Evolutionary conservation across 2,888 invertebrate genomes (phyloP), one percentile per base, ranked within the genome.

Genomic region (Salticus scenicus): DNA sequence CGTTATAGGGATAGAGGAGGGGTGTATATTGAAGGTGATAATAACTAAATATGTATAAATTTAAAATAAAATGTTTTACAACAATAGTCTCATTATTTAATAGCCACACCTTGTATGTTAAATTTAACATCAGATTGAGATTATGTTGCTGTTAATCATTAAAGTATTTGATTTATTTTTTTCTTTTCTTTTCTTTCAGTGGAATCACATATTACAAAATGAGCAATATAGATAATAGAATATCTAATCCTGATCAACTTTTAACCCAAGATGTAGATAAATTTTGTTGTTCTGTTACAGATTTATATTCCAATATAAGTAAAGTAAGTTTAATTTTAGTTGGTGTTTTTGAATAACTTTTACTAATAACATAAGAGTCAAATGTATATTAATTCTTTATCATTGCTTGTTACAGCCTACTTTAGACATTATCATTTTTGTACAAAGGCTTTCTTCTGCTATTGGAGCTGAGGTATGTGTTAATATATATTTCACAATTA

Each of bases 171-270:
- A n/a, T n/a, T n/a, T n/a, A n/a, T n/a, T n/a, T n/a, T n/a, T 37
- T 28, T 70, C 41, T 70, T 14, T 17, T 24, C 2, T 37, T 37
- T 37, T 7, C 37, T 37, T 37, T 37, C 92, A 96, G 96, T 90
- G 96, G 97, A 75, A 97, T 96, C 91, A 98, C 98, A 1, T 99
- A 97, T 92, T 99, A 99, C 92, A 96, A 98, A 92, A 97, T 99
- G 94, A 95, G 95, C 87, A 98, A 98, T 92, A 92, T 98, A 89
- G 98, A 99, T 92, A 97, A 96, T 90, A 93, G 98, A 90, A 97
- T 98, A 92, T 94, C 97, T 14, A 99, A 99, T 92, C 96, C 97
- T 0, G 99, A 99, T 92, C 98, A 99, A 91, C 93, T 99, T 70
- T 92, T 99, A 79, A 98, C 98, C 0, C 97, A 84, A 77, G 99